phyloP scores from a whole-genome alignment of 2,113 vertebrate species.

The Camelus bactrianus region DNA sequence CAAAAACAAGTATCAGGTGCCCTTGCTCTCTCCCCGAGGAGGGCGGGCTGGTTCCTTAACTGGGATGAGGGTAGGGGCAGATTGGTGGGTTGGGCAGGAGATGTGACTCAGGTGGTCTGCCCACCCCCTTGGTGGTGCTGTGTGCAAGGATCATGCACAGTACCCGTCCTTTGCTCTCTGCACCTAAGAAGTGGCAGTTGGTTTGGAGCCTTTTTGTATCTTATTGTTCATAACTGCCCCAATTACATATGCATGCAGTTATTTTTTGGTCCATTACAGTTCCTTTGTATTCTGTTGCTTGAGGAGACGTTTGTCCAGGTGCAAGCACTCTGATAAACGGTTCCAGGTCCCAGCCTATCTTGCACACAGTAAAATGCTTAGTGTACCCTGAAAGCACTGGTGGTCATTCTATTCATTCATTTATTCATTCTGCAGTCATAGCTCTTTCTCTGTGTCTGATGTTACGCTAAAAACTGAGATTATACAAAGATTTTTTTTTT shows the following conservation, averaged over 20 bases:
- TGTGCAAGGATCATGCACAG: neutral
- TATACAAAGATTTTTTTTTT: neutral
- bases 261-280: neutral
- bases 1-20: no score
- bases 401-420: neutral
- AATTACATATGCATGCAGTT: accelerated
- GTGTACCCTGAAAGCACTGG: neutral
- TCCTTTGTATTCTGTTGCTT: neutral
- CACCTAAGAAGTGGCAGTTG: neutral
- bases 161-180: no score
- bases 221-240: neutral
- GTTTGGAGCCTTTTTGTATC: neutral
- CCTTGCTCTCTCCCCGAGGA: no score
- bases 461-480: neutral
- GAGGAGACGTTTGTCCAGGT: neutral
- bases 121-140: neutral
- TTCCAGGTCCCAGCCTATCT: no score
- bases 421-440: neutral
- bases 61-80: neutral
- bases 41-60: neutral
- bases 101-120: neutral
- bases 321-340: no score
- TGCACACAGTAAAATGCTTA: no score
- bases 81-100: neutral
- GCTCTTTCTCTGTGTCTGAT: neutral